Evolutionary conservation across 2,113 vertebrate genomes (phyloP).

Genomic region (Numida meleagris): DNA sequence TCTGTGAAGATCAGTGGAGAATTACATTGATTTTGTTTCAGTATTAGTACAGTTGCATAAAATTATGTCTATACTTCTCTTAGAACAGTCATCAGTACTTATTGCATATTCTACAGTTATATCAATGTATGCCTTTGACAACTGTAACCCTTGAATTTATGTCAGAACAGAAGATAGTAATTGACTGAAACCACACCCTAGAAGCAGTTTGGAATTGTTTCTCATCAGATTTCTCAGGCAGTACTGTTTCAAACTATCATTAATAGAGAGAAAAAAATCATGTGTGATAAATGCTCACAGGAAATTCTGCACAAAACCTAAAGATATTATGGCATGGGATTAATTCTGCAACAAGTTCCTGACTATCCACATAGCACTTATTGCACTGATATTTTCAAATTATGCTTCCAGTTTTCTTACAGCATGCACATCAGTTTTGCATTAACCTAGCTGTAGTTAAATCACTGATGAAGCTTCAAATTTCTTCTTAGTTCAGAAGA

Average conservation of each 20-base stretch:
- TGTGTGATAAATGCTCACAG: neutral
- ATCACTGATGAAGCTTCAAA: neutral
- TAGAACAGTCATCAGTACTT: constrained; percentile 5
- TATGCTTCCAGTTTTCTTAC: neutral
- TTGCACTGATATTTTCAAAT: neutral
- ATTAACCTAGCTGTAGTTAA: neutral
- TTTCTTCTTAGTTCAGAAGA: neutral
- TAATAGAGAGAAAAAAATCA: neutral
- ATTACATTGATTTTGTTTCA: constrained; percentile 47
- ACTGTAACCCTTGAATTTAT: neutral
- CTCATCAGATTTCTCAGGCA: neutral
- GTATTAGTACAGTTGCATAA: constrained; percentile 2
- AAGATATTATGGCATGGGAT: neutral
- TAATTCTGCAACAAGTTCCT: neutral
- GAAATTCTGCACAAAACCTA: neutral
- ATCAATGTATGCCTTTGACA: neutral
- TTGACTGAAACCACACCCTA: constrained; percentile 4
- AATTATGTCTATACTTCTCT: constrained; percentile 40
- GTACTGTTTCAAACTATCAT: neutral
- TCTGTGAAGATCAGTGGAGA: constrained; percentile 38
- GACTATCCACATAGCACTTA: neutral
- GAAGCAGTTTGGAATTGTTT: constrained; percentile 25
- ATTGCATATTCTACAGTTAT: constrained; percentile 11
- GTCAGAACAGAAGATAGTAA: constrained; percentile 32
- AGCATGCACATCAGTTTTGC: neutral